Percentiles rank a stretch among this genome's conserved stretches.
Evolutionary conservation across 37 sponge, comb jelly and placozoan species (phyloP).

Genomic region (Corticium candelabrum): DNA sequence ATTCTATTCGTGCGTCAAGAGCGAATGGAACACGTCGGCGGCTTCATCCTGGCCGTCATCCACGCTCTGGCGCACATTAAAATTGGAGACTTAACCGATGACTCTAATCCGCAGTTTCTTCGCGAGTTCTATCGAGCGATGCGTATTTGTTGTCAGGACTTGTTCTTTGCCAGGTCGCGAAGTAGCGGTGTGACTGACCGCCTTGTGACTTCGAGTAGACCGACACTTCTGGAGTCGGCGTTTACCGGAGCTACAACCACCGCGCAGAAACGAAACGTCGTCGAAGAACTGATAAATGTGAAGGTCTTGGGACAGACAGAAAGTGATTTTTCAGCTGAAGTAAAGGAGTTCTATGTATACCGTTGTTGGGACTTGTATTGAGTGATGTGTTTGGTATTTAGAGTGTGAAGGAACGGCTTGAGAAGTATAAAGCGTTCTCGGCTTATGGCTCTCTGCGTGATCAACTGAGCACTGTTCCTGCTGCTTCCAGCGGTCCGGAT

Average conservation of each 20-base stretch:
- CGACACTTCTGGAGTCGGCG: slow-evolving; percentile 8
- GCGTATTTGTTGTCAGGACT: slow-evolving; percentile 18
- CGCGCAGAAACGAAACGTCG: background rate
- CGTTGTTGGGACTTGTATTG: background rate
- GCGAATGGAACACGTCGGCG: slow-evolving; percentile 37
- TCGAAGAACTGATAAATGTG: slow-evolving; percentile 16
- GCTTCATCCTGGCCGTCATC: slow-evolving; percentile 24
- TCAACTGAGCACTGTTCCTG: background rate
- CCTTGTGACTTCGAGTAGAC: background rate
- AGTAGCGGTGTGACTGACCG: background rate
- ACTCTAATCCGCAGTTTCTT: slow-evolving; percentile 30
- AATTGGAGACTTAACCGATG: slow-evolving; percentile 20
- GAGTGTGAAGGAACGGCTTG: background rate
- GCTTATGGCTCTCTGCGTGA: background rate
- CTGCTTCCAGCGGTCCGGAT: background rate
- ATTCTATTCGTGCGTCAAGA: slow-evolving; percentile 35
- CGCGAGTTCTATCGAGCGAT: slow-evolving; percentile 29
- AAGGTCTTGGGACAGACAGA: slow-evolving; percentile 18
- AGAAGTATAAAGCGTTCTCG: background rate
- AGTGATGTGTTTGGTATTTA: background rate
- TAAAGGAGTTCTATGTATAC: background rate
- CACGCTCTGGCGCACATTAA: slow-evolving; percentile 28
- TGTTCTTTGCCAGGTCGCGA: slow-evolving; percentile 19
- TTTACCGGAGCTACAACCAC: background rate
- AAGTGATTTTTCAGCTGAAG: slow-evolving; percentile 12